A percentile compares a stretch with the other conserved stretches of the same genome.
Evolutionary conservation across 2,113 vertebrate genomes (phyloP).

Genomic region (Phaethon lepturus): DNA sequence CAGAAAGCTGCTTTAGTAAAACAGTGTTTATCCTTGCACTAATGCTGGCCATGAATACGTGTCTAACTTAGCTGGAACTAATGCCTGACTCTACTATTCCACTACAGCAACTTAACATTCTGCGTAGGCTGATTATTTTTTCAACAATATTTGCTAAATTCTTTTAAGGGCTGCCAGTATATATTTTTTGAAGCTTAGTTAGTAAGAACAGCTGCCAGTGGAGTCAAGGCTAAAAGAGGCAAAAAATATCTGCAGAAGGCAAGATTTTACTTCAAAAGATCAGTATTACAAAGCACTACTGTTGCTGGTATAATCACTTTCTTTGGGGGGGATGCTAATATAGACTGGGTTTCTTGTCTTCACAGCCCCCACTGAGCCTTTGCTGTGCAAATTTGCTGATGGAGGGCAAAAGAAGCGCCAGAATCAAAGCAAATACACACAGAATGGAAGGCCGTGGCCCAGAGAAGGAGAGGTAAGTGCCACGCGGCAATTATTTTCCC

Average conservation of each 20-base stretch:
- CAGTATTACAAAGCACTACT: slow-evolving; percentile 71
- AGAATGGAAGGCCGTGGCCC: slow-evolving; percentile 96
- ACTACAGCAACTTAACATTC: slow-evolving; percentile 80
- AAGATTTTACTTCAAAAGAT: slow-evolving; percentile 79
- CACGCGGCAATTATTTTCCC: not conserved
- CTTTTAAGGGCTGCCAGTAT: slow-evolving; percentile 83
- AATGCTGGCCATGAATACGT: slow-evolving; percentile 17
- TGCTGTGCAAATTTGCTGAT: slow-evolving; percentile 98
- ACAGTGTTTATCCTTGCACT: slow-evolving; percentile 57
- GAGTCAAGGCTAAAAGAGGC: slow-evolving; percentile 60
- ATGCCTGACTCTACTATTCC: slow-evolving; percentile 67
- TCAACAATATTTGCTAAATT: slow-evolving; percentile 82
- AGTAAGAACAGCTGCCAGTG: slow-evolving; percentile 75
- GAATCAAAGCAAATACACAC: slow-evolving; percentile 97
- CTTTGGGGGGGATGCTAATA: slow-evolving; percentile 73
- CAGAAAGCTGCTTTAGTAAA: slow-evolving; percentile 20
- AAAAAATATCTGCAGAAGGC: slow-evolving; percentile 80
- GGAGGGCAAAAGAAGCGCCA: slow-evolving; percentile 98
- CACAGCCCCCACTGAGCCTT: slow-evolving; percentile 93
- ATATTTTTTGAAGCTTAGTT: slow-evolving; percentile 77
- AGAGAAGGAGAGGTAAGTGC: slow-evolving; percentile 94
- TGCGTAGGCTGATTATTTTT: slow-evolving; percentile 83
- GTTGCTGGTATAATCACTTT: slow-evolving; percentile 64
- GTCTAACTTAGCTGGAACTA: slow-evolving; percentile 47
- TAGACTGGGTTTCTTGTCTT: slow-evolving; percentile 77